Evolutionary conservation across 2,113 vertebrate species (phyloP), one percentile per base, ranked within the genome.

Genomic region (Saimiri boliviensis): DNA sequence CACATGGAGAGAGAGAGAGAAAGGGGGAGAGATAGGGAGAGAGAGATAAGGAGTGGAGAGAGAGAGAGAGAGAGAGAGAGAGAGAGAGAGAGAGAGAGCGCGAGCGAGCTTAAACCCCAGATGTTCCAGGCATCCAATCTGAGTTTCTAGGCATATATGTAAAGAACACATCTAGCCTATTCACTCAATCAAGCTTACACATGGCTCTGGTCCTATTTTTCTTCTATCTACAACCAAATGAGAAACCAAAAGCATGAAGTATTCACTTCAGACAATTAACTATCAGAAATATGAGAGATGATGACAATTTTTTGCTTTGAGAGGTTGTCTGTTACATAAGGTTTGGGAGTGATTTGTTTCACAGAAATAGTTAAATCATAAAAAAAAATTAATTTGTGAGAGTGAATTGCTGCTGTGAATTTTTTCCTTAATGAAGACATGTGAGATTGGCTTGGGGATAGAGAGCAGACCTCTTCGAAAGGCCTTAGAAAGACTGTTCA

Each of bases 341-440:
- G 23, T 40, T 52, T 40, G 25, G n/a, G 25, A 35, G 14, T 30
- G 16, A 5, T n/a, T 80, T 68, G 27, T 80, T 47, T 37, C 35
- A 81, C 19, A 82, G 20, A 27, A 52, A 73, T 63, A 63, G 71
- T n/a, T 74, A 73, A 73, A 73, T 84, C 21, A 54, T 32, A 84
- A 89, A 89, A 83, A 89, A 25, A 83, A 89, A 54, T 35, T 54
- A 16, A 66, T 66, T 76, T 66, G 27, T 89, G 21, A 76, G 82
- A 77, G 27, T 35, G 21, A 12, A 77, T 73, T 84, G 21, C 40
- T 92, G 35, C 21, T n/a, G 9, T 40, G n/a, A 83, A 40, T 42
- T 12, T 35, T 73, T 37, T 68, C 60, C 60, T 37, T 21, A 40
- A 45, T 42, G 32, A 89, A 83, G 47, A 45, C 0, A 6, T 63